Base-by-base conservation (phyloP, 1,140 invertebrate genomes). In the Bilobella aurantiaca region DNA sequence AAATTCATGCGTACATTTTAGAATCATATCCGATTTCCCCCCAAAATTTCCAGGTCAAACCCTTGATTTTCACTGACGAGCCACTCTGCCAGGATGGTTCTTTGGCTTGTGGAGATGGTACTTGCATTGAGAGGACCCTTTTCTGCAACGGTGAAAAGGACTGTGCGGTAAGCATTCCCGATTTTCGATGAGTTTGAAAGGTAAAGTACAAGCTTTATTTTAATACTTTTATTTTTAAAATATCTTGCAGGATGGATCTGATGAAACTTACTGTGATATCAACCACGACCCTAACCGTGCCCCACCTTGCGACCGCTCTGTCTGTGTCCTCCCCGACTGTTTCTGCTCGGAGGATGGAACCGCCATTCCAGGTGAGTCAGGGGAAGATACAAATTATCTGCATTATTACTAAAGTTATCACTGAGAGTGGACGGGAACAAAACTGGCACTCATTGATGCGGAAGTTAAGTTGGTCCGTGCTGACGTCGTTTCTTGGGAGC, bases 71-170 rank as follows among this genome's bases (percentile, higher is more conserved):
- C 78, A 95, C 92, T 1, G 90, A 94, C 72, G 91, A 95, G 75
- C 92, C 92, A 1, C 81, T 95, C 27, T 96, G 93, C 76, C 75
- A 77, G 69, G 90, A 92, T 74, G 90, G 89, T 27, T 87, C 82
- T 74, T 78, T 94, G 58, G 90, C 91, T 73, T 95, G 91, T 74
- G 91, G 90, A 53, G 90, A 93, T 76, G 84, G 87, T 30, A 84
- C 80, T 69, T 95, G 91, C 77, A 87, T 95, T 69, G 90, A 93
- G 74, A 84, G 90, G 53, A 89, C 89, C 28, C 83, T 94, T 1
- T 96, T 96, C 84, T 96, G 92, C 78, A 93, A 96, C 79, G 91
- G 91, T 53, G 89, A 91, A 74, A 90, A 90, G 73, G 90, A 96
- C 76, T 96, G 92, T 75, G 75, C 79, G 0, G 92, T 72, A 60